phyloP scores from a whole-genome alignment of 2,113 vertebrate species.

The Pelmatolapia mariae region DNA sequence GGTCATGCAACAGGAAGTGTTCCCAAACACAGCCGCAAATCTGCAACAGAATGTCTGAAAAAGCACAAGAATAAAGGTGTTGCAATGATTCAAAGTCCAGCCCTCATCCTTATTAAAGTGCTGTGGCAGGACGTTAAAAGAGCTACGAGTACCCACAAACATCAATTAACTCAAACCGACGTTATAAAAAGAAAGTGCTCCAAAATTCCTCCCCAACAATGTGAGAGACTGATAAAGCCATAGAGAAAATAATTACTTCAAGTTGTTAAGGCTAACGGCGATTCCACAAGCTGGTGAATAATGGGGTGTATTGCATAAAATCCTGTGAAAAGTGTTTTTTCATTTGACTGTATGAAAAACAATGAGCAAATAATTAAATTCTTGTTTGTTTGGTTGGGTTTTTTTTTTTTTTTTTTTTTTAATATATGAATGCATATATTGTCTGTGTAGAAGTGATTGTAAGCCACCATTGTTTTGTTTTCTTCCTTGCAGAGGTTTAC shows the following conservation, averaged over 20 bases:
- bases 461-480: neutral
- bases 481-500: constrained; percentile 87
- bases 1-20: neutral
- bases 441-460: neutral
- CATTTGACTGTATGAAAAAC: neutral
- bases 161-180: neutral
- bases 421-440: neutral
- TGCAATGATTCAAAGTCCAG: neutral
- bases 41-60: neutral
- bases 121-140: neutral
- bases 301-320: neutral
- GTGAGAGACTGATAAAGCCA: neutral
- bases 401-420: neutral
- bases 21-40: neutral
- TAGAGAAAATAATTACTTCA: neutral
- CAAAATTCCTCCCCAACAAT: neutral
- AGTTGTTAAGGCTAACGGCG: neutral
- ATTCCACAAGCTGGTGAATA: neutral
- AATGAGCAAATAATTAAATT: neutral
- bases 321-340: neutral
- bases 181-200: neutral
- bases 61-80: neutral
- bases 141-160: neutral
- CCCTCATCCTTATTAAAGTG: neutral
- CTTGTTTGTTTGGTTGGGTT: neutral